A percentile compares a stretch with the other conserved stretches of the same genome.
phyloP scores from a whole-genome alignment of 2,797 vertebrate species.

The Anguilla pacifica region DNA sequence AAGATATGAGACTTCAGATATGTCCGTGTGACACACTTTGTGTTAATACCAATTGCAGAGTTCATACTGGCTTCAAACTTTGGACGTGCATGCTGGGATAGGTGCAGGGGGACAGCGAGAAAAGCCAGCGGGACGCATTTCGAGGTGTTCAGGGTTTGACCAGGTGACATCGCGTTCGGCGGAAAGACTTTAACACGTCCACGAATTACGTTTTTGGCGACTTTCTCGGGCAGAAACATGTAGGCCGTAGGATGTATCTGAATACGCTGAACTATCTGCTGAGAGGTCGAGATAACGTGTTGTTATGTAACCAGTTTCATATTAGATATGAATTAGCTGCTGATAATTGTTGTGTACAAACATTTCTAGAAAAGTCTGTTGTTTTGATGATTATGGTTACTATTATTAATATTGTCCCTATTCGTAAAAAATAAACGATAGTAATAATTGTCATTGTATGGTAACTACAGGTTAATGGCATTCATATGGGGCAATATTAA shows the following conservation, averaged over 20 bases:
- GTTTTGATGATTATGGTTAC: background rate
- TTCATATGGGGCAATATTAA: conserved; percentile 5
- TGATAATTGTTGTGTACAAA: background rate
- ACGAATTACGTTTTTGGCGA: background rate
- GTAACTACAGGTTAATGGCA: background rate
- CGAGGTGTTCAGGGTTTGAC: background rate
- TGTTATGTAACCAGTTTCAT: background rate
- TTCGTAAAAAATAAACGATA: conserved; percentile 3
- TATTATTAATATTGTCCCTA: background rate
- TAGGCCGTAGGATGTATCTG: background rate
- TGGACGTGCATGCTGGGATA: background rate
- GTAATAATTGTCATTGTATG: background rate
- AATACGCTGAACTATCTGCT: background rate
- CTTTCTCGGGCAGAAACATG: background rate
- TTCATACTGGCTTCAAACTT: background rate
- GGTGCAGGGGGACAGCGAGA: background rate
- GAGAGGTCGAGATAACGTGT: background rate
- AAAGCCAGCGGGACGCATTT: background rate
- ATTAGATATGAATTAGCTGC: conserved; percentile 12
- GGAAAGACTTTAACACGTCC: background rate
- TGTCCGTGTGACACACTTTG: background rate
- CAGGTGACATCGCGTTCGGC: background rate
- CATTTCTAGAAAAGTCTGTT: background rate
- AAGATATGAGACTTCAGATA: background rate
- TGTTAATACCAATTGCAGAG: background rate